Evolutionary conservation across 1,140 invertebrate genomes (phyloP), one percentile per base, ranked within the genome.

Genomic region (Diachasmimorpha longicaudata): DNA sequence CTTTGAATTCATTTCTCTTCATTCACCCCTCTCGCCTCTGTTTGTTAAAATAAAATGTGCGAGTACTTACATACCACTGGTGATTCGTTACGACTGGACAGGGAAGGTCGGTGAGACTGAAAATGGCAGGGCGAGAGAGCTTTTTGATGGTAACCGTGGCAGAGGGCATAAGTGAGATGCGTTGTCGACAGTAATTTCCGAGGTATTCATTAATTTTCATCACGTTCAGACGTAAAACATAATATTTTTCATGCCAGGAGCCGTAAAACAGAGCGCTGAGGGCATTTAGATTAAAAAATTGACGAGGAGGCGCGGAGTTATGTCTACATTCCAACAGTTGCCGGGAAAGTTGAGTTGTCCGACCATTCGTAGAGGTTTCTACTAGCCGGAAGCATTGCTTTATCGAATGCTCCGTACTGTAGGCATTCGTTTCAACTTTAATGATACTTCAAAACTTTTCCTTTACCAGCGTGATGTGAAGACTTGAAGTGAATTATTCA

Each of bases 131-230:
- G 44, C 44, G 44, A 52, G 16, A 52, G 48, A 52, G 48, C 14
- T 52, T 52, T 52, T 52, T 52, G 48, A 52, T 52, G 48, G 48
- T 52, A 52, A 52, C 48, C 6, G 48, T 14, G n/a, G 48, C 14
- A 52, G 9, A 52, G n/a, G 0, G 48, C 48, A 52, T 52, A 52
- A 52, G 48, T 52, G 48, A 52, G 58, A 63, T 63, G 58, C 58
- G 23, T 55, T 55, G 48, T 63, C 58, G 58, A 63, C 58, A 63
- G 58, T 63, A 63, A 63, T 63, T 63, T 63, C 19, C 58, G 9
- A 23, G 58, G 58, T 63, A 63, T 63, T 63, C 58, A 63, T 63
- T 63, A 63, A 63, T 63, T 63, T 63, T 25, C 23, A 63, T 63
- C 58, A 31, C 23, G 58, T 25, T 11, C 21, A 25, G 58, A 63